These are phyloP conservation scores for Plectus sambesii DNA, from an alignment of 1,140 invertebrate genomes.

Conservation along the genomic window DNA sequence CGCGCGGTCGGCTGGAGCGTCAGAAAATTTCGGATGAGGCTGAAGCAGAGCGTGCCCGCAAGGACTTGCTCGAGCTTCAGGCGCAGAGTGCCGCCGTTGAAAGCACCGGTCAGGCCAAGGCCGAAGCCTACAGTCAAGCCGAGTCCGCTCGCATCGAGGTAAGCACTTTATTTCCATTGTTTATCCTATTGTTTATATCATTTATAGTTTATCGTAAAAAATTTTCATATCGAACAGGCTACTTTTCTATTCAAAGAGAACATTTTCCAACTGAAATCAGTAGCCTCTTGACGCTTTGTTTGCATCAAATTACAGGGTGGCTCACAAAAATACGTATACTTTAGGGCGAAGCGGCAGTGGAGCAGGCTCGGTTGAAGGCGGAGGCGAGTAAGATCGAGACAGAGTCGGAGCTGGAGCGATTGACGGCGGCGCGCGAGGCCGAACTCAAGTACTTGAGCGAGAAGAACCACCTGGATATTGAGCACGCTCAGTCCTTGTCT, in stretches of 20 bases:
- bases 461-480: slow-evolving; percentile 50
- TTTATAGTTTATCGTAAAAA: too few species aligned
- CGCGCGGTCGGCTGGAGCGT: slow-evolving; percentile 50
- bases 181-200: too few species aligned
- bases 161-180: too few species aligned
- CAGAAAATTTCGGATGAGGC: slow-evolving; percentile 52
- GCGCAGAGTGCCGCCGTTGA: slow-evolving; percentile 46
- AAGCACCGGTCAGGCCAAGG: slow-evolving; percentile 51
- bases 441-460: slow-evolving; percentile 49
- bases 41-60: slow-evolving; percentile 49
- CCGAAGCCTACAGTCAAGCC: slow-evolving; percentile 51
- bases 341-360: slow-evolving; percentile 52
- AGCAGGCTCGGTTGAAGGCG: slow-evolving; percentile 50
- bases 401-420: slow-evolving; percentile 49
- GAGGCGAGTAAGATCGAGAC: slow-evolving; percentile 51
- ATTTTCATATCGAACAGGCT: too few species aligned
- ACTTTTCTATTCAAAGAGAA: too few species aligned
- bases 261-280: too few species aligned
- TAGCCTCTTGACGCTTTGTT: too few species aligned
- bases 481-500: slow-evolving; percentile 46
- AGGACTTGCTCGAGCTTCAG: slow-evolving; percentile 49
- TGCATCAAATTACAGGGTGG: too few species aligned
- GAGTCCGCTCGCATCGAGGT: slow-evolving; percentile 52
- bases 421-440: slow-evolving; percentile 49
- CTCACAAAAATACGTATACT: too few species aligned